Evolutionary conservation across 2,888 invertebrate genomes (phyloP).

Genomic region (Dimorphilus gyrociliatus): DNA sequence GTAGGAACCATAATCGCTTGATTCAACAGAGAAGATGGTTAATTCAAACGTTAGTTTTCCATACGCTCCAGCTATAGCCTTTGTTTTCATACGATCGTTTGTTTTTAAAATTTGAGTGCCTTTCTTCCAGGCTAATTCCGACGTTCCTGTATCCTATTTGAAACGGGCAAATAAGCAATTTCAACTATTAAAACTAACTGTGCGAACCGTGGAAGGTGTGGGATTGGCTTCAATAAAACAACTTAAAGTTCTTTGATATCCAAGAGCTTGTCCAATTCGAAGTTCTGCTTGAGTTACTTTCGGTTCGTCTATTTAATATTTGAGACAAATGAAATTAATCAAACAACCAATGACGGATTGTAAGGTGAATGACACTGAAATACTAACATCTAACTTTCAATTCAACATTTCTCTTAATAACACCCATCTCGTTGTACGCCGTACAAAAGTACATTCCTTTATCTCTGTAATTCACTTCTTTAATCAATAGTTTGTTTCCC

Average conservation of each 20-base stretch:
- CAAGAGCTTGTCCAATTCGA: constrained; percentile 7
- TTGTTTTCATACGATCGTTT: no score
- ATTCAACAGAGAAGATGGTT: constrained; percentile 3
- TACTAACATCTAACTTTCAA: constrained; percentile 9
- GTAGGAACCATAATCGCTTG: constrained; percentile 6
- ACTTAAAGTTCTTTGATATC: constrained; percentile 8
- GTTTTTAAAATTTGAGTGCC: no score
- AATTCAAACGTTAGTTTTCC: constrained; percentile 6
- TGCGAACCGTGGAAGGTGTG: constrained; percentile 5
- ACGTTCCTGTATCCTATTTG: no score
- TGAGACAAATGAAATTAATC: not conserved
- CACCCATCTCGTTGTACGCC: constrained; percentile 9
- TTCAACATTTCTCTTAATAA: constrained; percentile 7
- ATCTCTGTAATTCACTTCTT: constrained; percentile 5
- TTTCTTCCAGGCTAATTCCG: no score
- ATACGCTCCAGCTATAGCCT: constrained; percentile 6
- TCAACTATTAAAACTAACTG: no score
- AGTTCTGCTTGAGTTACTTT: constrained; percentile 5
- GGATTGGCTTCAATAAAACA: constrained; percentile 10
- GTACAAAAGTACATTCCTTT: constrained; percentile 11
- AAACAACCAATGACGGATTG: no score
- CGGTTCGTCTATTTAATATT: constrained; percentile 5
- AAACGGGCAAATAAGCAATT: no score
- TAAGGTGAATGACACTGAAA: no score
- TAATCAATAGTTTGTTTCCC: constrained; percentile 7